Evolutionary conservation across 2,113 vertebrate species (phyloP).

Genomic region (Plotosus lineatus): DNA sequence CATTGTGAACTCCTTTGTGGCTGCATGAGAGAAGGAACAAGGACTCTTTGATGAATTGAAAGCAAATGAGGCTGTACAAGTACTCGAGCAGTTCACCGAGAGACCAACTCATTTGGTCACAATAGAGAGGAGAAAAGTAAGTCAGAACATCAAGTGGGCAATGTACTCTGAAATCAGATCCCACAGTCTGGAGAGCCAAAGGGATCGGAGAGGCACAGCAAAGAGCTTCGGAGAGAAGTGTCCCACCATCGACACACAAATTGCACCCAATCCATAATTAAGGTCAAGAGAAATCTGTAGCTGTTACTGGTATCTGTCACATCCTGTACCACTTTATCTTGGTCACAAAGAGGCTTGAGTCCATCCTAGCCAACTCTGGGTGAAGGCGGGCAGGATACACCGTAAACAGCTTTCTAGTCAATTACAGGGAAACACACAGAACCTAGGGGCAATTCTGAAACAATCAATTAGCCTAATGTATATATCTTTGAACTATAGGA

Average conservation of each 20-base stretch:
- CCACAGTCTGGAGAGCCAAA: neutral
- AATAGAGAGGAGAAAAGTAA: neutral
- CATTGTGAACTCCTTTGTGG: neutral
- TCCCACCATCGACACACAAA: neutral
- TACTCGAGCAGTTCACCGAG: neutral
- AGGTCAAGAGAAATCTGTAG: neutral
- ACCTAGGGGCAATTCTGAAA: too few relatives aligned
- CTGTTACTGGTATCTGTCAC: neutral
- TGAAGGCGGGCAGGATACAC: too few relatives aligned
- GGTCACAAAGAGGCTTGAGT: too few relatives aligned
- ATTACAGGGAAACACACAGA: too few relatives aligned
- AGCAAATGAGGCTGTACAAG: neutral
- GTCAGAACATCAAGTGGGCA: neutral
- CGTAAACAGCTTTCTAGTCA: too few relatives aligned
- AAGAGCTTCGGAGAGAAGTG: neutral
- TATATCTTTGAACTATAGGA: too few relatives aligned
- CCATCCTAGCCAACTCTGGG: too few relatives aligned
- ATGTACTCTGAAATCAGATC: neutral
- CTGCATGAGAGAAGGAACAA: neutral
- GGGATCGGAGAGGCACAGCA: neutral
- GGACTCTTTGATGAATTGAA: slow-evolving; percentile 8
- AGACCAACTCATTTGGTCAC: neutral
- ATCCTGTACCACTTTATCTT: too few relatives aligned
- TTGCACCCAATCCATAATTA: neutral
- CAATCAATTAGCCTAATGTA: too few relatives aligned